Conservation (phyloP, 2,797 vertebrate species). For the Bradypus variegatus region DNA sequence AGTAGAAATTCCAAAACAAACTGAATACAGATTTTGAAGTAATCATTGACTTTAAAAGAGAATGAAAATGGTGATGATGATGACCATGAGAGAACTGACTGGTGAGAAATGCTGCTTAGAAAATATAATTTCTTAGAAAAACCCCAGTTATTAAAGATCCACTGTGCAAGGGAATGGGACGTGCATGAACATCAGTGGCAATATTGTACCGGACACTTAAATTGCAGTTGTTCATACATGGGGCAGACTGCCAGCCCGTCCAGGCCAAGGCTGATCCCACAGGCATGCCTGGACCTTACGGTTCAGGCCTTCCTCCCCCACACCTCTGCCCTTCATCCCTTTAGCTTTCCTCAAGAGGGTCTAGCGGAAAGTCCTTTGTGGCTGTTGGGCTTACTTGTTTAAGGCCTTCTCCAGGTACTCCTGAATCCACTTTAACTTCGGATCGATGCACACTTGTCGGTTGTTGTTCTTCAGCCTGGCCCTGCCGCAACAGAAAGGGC, state of each 20-base stretch:
- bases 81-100: constrained; percentile 42
- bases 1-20: constrained; percentile 62
- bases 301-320: constrained; percentile 58
- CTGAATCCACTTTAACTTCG: constrained; percentile 92
- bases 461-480: constrained; percentile 80
- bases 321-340: constrained; percentile 61
- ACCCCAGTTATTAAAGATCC: constrained; percentile 52
- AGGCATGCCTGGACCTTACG: constrained; percentile 46
- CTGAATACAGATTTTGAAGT: constrained; percentile 54
- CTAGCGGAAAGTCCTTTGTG: constrained; percentile 71
- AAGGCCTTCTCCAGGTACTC: constrained; percentile 92
- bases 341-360: constrained; percentile 63
- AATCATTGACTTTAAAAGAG: constrained; percentile 49
- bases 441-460: constrained; percentile 94
- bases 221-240: constrained; percentile 55
- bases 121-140: constrained; percentile 53
- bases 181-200: constrained; percentile 47
- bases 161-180: constrained; percentile 1
- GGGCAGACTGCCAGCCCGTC: constrained; percentile 59
- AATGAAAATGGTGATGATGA: constrained; percentile 46
- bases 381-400: constrained; percentile 87
- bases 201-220: constrained; percentile 49
- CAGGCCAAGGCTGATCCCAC: constrained; percentile 54
- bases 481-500: constrained; percentile 62
- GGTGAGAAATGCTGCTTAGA: constrained; percentile 57